Conservation (phyloP, 2,888 invertebrate species). For the Acleris holmiana region DNA sequence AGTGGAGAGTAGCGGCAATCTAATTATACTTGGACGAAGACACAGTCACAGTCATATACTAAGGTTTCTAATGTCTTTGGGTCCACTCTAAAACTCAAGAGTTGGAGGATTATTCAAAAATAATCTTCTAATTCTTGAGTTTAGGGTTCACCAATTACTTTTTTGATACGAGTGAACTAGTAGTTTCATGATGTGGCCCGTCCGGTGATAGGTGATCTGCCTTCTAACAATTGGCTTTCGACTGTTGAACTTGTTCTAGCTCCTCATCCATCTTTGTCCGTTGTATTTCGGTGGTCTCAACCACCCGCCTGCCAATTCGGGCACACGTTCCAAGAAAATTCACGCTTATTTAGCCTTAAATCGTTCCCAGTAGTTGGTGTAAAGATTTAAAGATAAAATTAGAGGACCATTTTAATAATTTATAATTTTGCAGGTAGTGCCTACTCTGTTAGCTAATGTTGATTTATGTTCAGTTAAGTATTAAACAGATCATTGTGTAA, state of each 20-base stretch:
- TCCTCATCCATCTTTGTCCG: slow-evolving; percentile 38
- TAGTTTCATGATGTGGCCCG: slow-evolving; percentile 8
- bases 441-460: slow-evolving; percentile 12
- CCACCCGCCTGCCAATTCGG: slow-evolving; percentile 8
- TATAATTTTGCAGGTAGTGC: slow-evolving; percentile 3
- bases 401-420: not conserved
- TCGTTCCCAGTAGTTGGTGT: not conserved
- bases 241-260: slow-evolving; percentile 63
- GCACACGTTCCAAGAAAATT: slow-evolving; percentile 1
- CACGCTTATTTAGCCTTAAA: not conserved
- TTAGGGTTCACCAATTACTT: too few species aligned
- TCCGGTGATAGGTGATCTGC: slow-evolving; percentile 75
- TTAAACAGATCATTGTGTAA: slow-evolving; percentile 48
- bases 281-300: slow-evolving; percentile 29
- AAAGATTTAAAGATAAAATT: not conserved
- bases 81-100: too few species aligned
- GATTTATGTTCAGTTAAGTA: slow-evolving; percentile 28
- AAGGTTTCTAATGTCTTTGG: too few species aligned
- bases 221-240: slow-evolving; percentile 73
- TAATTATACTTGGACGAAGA: too few species aligned
- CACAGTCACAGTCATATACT: too few species aligned
- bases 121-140: too few species aligned
- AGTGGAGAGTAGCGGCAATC: too few species aligned
- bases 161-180: slow-evolving; percentile 9
- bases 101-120: too few species aligned